Evolutionary conservation across 2,797 vertebrate species (phyloP).

Genomic region (Ammospiza maritima): DNA sequence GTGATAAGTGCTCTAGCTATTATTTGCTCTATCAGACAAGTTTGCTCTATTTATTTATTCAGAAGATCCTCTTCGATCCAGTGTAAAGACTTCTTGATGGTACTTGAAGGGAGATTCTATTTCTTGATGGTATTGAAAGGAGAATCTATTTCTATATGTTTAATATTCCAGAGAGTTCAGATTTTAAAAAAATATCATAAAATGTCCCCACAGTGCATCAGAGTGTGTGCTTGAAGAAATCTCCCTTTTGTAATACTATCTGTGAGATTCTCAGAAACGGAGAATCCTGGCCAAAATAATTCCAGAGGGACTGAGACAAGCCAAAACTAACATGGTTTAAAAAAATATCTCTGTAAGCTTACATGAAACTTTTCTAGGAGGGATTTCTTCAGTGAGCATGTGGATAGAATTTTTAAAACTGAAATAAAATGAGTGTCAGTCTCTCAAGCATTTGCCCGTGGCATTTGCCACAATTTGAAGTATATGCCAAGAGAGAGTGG

Average conservation of each 20-base stretch:
- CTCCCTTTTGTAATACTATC: slow-evolving; percentile 10
- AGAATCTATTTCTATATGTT: not conserved
- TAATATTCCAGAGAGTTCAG: not conserved
- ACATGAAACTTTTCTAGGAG: not conserved
- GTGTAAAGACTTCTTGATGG: not conserved
- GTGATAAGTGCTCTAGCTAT: not conserved
- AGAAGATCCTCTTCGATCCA: not conserved
- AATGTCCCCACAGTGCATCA: slow-evolving; percentile 1
- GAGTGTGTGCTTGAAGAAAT: slow-evolving; percentile 23
- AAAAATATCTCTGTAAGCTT: not conserved
- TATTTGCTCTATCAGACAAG: not conserved
- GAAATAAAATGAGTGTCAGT: slow-evolving; percentile 29
- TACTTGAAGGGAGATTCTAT: not conserved
- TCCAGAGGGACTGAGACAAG: not conserved
- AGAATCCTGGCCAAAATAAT: slow-evolving; percentile 9
- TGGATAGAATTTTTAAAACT: slow-evolving; percentile 33
- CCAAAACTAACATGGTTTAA: not conserved
- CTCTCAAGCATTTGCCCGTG: not conserved
- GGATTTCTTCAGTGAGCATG: not conserved
- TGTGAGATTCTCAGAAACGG: slow-evolving; percentile 40
- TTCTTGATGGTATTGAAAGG: not conserved
- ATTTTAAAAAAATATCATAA: not conserved
- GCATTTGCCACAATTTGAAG: slow-evolving; percentile 31
- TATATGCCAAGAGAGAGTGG: slow-evolving; percentile 19
- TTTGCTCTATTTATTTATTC: not conserved